Base-by-base conservation (phyloP, 2,113 vertebrate species). In the Carlito syrichta region DNA sequence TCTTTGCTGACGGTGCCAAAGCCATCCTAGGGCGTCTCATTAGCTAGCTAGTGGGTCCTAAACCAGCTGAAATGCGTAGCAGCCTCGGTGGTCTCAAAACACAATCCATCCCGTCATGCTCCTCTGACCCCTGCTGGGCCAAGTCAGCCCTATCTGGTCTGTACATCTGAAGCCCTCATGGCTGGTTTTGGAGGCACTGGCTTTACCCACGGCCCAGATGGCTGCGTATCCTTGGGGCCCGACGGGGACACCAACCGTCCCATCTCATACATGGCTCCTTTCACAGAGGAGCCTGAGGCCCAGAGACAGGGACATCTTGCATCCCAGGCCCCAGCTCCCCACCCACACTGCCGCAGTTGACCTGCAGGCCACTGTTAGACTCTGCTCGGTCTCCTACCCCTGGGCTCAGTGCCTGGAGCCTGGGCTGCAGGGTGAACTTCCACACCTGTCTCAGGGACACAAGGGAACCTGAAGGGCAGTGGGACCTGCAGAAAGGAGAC, bases 81-180 rank as follows among this genome's bases (percentile, higher is more conserved):
- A 5, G 35, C 30, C 32, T 35, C 1, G 0, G 5, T 16, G 48
- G 73, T 35, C 71, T 50, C 22, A 8, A 66, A n/a, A 19, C 3
- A 4, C 1, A 17, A 25, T 2, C 62, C 30, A 2, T 74, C 32
- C 6, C 1, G 4, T 3, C 40, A 52, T 0, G 1, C 23, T 17
- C 32, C 23, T 9, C 40, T 13, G 5, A 13, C 12, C 35, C 30
- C 20, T 35, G 45, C 5, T 50, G 2, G 25, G 54, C 43, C 58
- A 25, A 6, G 76, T 50, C 38, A 12, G 52, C n/a, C 45, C 68
- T 40, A 74, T 52, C 32, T 12, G 6, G n/a, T 45, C 45, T 38
- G 45, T 5, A 6, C 3, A 0, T 56, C 84, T 19, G 58, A 69
- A 14, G 32, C 32, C 23, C 54, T n/a, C 4, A 14, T 3, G 73